Evolutionary conservation across 2,797 vertebrate species (phyloP), one percentile per base, ranked within the genome.

Genomic region (Coregonus suidteri): DNA sequence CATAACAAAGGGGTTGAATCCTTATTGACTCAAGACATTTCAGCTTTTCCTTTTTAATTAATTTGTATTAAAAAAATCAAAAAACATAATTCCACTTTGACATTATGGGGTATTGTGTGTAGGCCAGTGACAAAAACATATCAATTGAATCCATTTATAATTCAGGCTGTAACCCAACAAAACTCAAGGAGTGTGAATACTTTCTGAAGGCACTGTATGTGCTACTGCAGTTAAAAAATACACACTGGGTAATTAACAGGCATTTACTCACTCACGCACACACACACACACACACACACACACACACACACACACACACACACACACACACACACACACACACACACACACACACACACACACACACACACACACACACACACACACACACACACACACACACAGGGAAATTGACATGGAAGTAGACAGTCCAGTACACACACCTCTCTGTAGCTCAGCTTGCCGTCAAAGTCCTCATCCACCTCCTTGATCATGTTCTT

Each of bases 401-500:
- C 81, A 73, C 30, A 7, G 30, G 68, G 41, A 47, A 47, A 47
- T 47, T 11, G 2, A 47, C 41, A 47, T 47, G 41, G 41, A 47
- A 16, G 34, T 30, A 56, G 51, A 47, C 7, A 56, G 9, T 47
- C 11, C 41, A 47, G 9, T 54, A 65, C 37, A 73, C 77, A 68
- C 74, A 98, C 97, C 96, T 98, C 97, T 88, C 97, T 95, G 92
- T 97, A 99, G 89, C 96, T 96, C 6, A 99, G 96, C 81, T 97
- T 98, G 87, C 94, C 93, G 78, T 99, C 97, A 52, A 99, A 92
- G 85, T 99, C 97, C 83, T 99, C 97, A 0, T 99, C 97, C 81
- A 98, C 97, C 78, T 99, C 97, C 81, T 96, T 98, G 87, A 99
- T 99, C 97, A 99, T 98, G 91, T 97, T 97, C 85, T 99, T 99